These are phyloP conservation scores for Pseudopleuronectes americanus DNA, from an alignment of 2,797 vertebrate species.

Conservation along the genomic window DNA sequence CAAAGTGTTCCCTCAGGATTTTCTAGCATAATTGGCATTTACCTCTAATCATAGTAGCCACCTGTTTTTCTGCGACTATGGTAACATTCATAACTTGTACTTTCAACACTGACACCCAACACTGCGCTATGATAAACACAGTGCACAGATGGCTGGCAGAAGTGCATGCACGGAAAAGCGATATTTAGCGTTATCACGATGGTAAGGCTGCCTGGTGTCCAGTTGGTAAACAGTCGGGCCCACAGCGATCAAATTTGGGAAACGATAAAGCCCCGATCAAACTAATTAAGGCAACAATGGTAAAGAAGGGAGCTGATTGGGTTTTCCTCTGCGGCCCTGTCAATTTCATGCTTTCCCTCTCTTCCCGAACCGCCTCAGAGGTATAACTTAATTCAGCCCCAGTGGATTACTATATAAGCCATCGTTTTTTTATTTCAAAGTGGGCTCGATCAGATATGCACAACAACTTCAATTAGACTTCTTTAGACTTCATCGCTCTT, in stretches of 20 bases:
- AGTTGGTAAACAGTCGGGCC: constrained; percentile 45
- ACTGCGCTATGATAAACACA: constrained; percentile 55
- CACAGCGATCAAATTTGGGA: constrained; percentile 10
- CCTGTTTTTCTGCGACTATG: constrained; percentile 71
- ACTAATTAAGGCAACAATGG: constrained; percentile 51
- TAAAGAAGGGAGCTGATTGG: constrained; percentile 25
- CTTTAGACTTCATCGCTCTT: constrained; percentile 66
- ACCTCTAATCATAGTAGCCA: constrained; percentile 78
- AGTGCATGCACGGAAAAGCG: constrained; percentile 51
- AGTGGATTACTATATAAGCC: constrained; percentile 70
- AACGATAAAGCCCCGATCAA: constrained; percentile 48
- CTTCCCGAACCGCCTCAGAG: constrained; percentile 43
- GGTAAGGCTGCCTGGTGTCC: constrained; percentile 28
- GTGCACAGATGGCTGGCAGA: constrained; percentile 68
- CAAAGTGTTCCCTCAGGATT: constrained; percentile 69
- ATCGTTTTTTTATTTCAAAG: constrained; percentile 69
- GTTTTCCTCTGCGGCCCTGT: constrained; percentile 45
- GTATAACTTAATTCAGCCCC: constrained; percentile 68
- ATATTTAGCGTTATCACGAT: constrained; percentile 45
- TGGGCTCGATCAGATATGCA: constrained; percentile 72
- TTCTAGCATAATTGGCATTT: constrained; percentile 72
- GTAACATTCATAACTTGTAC: constrained; percentile 72
- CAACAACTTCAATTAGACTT: constrained; percentile 73
- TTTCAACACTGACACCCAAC: constrained; percentile 61
- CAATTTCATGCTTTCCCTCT: constrained; percentile 64